Evolutionary conservation across 2,113 vertebrate species (phyloP), one percentile per base, ranked within the genome.

Genomic region (Colossoma macropomum): DNA sequence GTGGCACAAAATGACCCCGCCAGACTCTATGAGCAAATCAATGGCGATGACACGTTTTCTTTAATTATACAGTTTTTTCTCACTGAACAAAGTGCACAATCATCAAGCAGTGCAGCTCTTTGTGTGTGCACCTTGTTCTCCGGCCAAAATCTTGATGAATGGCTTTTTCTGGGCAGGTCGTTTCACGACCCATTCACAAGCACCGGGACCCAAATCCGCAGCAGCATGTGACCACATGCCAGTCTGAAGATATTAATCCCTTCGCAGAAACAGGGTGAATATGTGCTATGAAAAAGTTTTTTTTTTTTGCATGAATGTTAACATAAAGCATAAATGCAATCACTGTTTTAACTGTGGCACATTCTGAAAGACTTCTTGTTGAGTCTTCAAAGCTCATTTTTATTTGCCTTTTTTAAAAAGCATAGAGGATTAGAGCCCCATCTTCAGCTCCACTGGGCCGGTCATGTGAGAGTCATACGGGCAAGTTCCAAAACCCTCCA

Each of bases 381-480:
- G 60, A 25, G 60, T 63, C n/a, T 12, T 10, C 13, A 63, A 63
- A 25, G n/a, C 63, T 16, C 28, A 25, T 16, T 34, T 68, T 68
- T 66, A 0, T 60, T 60, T 3, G 1, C 5, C 19, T 60, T 60
- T 41, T 70, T 70, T 38, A 70, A 32, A 30, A 23, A 62, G 11
- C 54, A 60, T 41, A 70, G 30, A 28, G 70, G 79, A 80, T 85
- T 85, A 85, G 83, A 77, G 16, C 28, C 28, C 32, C 16, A 66
- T 78, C 25, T 66, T 13, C 23, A 19, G 17, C 38, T 23, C 11
- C 59, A 48, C 59, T 54, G 48, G n/a, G 48, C 54, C 45, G 17
- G 75, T 85, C 83, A 85, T 85, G 86, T 85, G 80, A 85, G 32
- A 56, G 72, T 83, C 86, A 87, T 77, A 85, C 45, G n/a, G 70